Evolutionary conservation across 53 echinoderm and acorn worm species (phyloP).

Genomic region (Astropecten irregularis): DNA sequence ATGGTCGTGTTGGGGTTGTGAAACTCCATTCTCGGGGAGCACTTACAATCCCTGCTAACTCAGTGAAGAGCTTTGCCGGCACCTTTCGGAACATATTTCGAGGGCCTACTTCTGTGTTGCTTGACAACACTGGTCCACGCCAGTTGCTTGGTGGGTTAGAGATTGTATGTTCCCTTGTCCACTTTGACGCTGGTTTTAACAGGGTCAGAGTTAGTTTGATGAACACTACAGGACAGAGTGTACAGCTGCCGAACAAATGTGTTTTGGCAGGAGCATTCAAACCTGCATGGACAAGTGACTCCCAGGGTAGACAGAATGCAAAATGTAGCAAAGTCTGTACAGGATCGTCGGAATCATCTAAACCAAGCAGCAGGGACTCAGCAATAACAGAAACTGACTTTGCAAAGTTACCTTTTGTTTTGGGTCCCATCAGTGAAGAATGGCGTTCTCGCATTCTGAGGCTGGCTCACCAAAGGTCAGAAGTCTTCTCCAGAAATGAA

Average conservation of each 20-base stretch:
- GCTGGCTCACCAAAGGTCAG: conserved; percentile 4
- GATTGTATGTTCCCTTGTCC: neutral
- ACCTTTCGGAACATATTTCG: neutral
- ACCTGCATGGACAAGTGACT: neutral
- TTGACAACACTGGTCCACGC: neutral
- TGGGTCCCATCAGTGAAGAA: conserved; percentile 23
- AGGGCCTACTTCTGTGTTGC: neutral
- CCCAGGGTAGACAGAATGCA: neutral
- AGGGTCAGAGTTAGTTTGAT: conserved; percentile 1
- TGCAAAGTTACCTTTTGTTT: conserved; percentile 41
- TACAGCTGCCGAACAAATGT: conserved; percentile 3
- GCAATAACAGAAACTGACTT: conserved; percentile 4
- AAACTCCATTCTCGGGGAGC: neutral
- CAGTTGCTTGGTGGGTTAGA: neutral
- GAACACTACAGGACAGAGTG: neutral
- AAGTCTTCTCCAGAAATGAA: conserved; percentile 51
- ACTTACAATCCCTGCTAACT: neutral
- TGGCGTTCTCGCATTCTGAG: neutral
- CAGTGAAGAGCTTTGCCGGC: neutral
- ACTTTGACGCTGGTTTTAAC: neutral
- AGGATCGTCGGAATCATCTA: neutral
- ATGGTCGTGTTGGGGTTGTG: neutral
- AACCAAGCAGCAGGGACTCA: neutral
- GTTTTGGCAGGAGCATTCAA: neutral
- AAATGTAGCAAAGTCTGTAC: neutral